Base-by-base conservation (phyloP, 2,888 invertebrate species). In the Drosophila limbata region DNA sequence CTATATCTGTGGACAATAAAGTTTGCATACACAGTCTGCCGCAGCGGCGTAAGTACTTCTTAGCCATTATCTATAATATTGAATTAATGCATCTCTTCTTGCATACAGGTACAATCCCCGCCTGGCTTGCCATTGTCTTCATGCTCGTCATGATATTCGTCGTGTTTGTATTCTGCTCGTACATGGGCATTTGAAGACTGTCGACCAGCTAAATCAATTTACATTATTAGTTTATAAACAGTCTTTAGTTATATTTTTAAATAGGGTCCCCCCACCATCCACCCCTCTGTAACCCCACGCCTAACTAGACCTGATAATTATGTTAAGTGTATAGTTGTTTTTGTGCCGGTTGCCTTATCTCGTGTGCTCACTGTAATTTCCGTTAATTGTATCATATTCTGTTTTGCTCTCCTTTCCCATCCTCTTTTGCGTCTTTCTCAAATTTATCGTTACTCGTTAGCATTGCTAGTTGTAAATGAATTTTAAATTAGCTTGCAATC, bases 1-100 rank as follows among this genome's bases (percentile, higher is more conserved):
- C 98, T 91, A 98, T 99, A 90, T 98, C 98, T 28, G 98, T 98
- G 39, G 99, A 99, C 94, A 98, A 98, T 93, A 96, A 96, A 93
- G 95, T 98, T 80, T 96, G 96, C 92, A 96, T 98, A 91, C 98
- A 98, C 93, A 96, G 96, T 91, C 94, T 98, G 93, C 96, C 96
- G 53, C 94, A 95, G 89, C 94, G 96, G 93, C 94, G 97, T 97
- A 91, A 94, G 96, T 42, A 4, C 13, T 3, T 15, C 13, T 28
- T 17, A 5, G 10, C 1, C 19, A 2, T 21, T 21, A 44, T 15
- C 0, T 5, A 11, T 15, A 2, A 19, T 33, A n/a, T 19, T 31
- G 3, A 11, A 57, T 28, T 15, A 28, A 17, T n/a, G 4, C n/a
- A 13, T 3, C 6, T 8, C 6, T n/a, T 35, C 13, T 50, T 19